Conservation (phyloP, 2,888 invertebrate species). For the Sarcophaga subvicina region DNA sequence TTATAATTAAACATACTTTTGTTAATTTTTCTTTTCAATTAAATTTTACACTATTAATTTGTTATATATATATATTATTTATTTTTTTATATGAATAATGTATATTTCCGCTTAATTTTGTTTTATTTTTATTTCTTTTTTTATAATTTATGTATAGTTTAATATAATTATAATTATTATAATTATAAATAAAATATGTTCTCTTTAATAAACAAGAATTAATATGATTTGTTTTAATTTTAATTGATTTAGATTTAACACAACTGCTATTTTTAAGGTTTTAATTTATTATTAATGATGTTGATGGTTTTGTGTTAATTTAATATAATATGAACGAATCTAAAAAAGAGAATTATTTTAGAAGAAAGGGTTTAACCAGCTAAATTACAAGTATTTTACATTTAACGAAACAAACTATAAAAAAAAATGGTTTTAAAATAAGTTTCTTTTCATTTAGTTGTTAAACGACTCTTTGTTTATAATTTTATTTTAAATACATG, state of each 20-base stretch:
- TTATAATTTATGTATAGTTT: slow-evolving; percentile 62
- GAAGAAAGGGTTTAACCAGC: slow-evolving; percentile 21
- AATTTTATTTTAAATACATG: slow-evolving; percentile 43
- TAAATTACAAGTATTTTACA: slow-evolving; percentile 46
- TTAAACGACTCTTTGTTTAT: slow-evolving; percentile 43
- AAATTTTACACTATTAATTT: slow-evolving; percentile 64
- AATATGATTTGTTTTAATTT: slow-evolving; percentile 25
- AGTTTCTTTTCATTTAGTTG: neutral
- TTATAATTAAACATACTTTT: slow-evolving; percentile 50
- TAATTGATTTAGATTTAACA: slow-evolving; percentile 38
- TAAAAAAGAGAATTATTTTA: neutral
- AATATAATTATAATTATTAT: slow-evolving; percentile 66
- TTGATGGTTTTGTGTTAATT: slow-evolving; percentile 12
- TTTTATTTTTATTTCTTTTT: slow-evolving; percentile 21
- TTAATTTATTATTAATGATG: slow-evolving; percentile 5
- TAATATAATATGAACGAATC: slow-evolving; percentile 24
- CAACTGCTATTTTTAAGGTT: slow-evolving; percentile 36
- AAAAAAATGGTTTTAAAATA: slow-evolving; percentile 15
- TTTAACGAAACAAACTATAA: slow-evolving; percentile 39
- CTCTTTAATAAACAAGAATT: slow-evolving; percentile 31
- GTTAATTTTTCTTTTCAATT: slow-evolving; percentile 42
- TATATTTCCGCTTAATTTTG: slow-evolving; percentile 53
- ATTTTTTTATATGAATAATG: slow-evolving; percentile 50
- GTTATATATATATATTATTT: slow-evolving; percentile 54
- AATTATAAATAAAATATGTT: slow-evolving; percentile 64